phyloP scores from a whole-genome alignment of 2,797 vertebrate species.

The Ambastaia sidthimunki region DNA sequence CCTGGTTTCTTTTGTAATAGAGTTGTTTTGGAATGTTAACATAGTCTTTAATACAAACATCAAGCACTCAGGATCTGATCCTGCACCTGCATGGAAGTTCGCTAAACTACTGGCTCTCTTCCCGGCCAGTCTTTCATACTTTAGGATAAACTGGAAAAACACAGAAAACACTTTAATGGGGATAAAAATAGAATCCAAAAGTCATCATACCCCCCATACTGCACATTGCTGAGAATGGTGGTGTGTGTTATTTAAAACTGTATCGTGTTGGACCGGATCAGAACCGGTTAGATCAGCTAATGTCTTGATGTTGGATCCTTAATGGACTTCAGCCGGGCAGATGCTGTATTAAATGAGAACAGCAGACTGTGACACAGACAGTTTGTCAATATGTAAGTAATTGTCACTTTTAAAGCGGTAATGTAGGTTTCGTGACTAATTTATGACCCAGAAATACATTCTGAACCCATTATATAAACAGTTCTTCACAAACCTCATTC shows the following conservation, averaged over 20 bases:
- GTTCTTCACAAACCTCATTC: background rate
- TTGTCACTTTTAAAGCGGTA: background rate
- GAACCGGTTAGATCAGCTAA: background rate
- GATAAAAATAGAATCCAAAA: background rate
- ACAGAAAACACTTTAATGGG: constrained; percentile 7
- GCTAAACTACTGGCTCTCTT: background rate
- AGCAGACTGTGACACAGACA: background rate
- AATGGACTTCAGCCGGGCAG: constrained; percentile 5
- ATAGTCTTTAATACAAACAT: constrained; percentile 16
- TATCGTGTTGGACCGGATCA: background rate
- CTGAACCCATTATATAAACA: background rate
- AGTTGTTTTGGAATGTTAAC: constrained; percentile 38
- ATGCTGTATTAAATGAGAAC: background rate
- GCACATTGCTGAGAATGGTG: background rate
- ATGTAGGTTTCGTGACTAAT: background rate
- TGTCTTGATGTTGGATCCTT: background rate
- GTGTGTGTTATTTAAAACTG: constrained; percentile 3
- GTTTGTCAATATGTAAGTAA: background rate
- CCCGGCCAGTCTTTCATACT: background rate
- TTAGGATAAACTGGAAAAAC: constrained; percentile 20
- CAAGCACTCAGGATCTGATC: constrained; percentile 40
- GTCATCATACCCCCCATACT: background rate
- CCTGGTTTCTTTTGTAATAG: constrained; percentile 17
- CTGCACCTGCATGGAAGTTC: constrained; percentile 48
- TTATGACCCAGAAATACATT: background rate